Evolutionary conservation across 1,140 invertebrate species (phyloP).

Genomic region (Acyrthosiphon pisum): DNA sequence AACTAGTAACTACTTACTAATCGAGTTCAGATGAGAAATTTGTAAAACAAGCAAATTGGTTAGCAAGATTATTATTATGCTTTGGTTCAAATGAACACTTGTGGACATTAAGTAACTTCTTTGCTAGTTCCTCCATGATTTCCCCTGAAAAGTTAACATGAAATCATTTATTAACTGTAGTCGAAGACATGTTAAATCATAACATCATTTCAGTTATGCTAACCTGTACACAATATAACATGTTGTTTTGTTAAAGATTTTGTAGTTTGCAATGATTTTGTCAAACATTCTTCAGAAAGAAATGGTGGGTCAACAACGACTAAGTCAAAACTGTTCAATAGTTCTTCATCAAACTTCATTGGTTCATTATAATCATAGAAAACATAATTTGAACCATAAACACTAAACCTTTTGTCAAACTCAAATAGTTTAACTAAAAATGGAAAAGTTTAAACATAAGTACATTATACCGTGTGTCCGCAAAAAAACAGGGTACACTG

Average conservation of each 20-base stretch:
- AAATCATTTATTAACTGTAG: constrained; percentile 49
- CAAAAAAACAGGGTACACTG: too few species aligned
- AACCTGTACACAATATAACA: constrained; percentile 90
- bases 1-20: constrained; percentile 1
- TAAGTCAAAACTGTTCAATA: constrained; percentile 76
- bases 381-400: constrained; percentile 81
- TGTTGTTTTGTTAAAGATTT: constrained; percentile 79
- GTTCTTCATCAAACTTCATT: constrained; percentile 71
- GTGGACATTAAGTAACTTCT: constrained; percentile 71
- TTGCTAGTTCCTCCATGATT: constrained; percentile 76
- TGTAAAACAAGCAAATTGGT: constrained; percentile 89
- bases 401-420: constrained; percentile 80
- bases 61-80: constrained; percentile 88
- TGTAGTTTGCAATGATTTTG: constrained; percentile 82
- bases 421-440: constrained; percentile 80
- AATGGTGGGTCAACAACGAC: constrained; percentile 95
- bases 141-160: constrained; percentile 67
- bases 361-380: constrained; percentile 90
- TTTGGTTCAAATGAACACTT: constrained; percentile 77
- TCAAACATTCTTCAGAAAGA: constrained; percentile 89
- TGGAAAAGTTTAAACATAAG: constrained; percentile 56
- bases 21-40: constrained; percentile 71
- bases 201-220: not conserved
- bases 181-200: not conserved
- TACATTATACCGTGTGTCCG: not conserved